These are phyloP conservation scores for Dipodomys spectabilis DNA, from an alignment of 2,113 vertebrate species.

Conservation along the genomic window DNA sequence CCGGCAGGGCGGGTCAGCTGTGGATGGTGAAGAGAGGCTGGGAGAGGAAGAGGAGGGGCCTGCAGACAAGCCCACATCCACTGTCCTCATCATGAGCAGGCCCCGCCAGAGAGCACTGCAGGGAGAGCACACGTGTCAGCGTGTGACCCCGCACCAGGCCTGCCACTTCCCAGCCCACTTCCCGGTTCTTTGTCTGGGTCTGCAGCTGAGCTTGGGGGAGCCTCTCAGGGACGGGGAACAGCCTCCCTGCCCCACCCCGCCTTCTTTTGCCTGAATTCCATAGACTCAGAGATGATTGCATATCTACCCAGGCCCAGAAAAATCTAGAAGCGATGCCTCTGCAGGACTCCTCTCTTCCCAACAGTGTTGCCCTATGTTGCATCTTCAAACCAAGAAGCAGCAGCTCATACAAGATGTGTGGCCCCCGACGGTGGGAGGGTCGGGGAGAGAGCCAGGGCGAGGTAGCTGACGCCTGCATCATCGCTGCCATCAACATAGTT, in stretches of 20 bases:
- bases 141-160: neutral
- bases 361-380: neutral
- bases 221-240: neutral
- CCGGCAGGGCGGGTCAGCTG: neutral
- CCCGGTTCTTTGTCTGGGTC: neutral
- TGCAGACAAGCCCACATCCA: too few species aligned
- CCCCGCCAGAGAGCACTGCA: neutral
- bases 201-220: neutral
- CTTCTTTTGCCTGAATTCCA: neutral
- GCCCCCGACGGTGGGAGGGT: fast-evolving
- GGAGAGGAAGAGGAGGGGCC: neutral
- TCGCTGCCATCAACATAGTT: too few species aligned
- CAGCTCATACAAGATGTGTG: fast-evolving
- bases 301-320: neutral
- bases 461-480: too few species aligned
- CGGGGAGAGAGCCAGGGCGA: neutral
- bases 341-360: neutral
- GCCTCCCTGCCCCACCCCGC: neutral
- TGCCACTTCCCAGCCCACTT: neutral
- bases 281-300: neutral
- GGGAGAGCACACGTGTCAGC: neutral
- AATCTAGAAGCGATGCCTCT: neutral
- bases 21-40: fast-evolving
- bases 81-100: neutral
- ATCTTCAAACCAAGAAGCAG: neutral